A percentile compares a stretch with the other conserved stretches of the same genome.
These are phyloP conservation scores for Sinosuthora webbiana DNA, from an alignment of 2,113 vertebrate genomes.

Conservation along the genomic window DNA sequence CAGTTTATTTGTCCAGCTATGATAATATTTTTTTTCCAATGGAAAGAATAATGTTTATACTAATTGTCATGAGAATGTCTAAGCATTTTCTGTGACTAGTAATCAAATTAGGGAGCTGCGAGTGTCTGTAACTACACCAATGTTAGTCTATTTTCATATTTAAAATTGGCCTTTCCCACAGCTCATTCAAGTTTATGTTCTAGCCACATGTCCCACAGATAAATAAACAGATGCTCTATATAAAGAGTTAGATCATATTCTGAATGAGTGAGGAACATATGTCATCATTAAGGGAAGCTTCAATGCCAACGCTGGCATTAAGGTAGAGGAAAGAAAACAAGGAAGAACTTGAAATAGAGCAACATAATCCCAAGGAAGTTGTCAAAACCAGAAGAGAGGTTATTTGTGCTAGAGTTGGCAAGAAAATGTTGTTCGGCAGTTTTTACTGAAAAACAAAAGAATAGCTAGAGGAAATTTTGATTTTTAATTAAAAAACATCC, in stretches of 20 bases:
- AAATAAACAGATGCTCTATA: constrained; percentile 70
- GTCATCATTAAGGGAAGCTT: constrained; percentile 63
- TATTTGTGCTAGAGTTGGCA: constrained; percentile 50
- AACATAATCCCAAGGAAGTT: constrained; percentile 59
- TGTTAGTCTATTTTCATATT: constrained; percentile 58
- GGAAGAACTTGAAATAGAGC: constrained; percentile 55
- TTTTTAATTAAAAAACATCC: constrained; percentile 25
- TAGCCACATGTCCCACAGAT: constrained; percentile 69
- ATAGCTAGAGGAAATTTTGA: neutral
- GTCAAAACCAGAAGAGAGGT: constrained; percentile 51
- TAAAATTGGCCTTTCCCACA: constrained; percentile 66
- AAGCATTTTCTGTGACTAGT: constrained; percentile 42
- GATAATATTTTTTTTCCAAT: constrained; percentile 20
- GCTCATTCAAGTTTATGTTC: constrained; percentile 68
- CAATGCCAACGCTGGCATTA: constrained; percentile 39
- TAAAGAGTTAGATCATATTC: constrained; percentile 68
- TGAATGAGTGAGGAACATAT: constrained; percentile 67
- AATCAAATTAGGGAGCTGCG: constrained; percentile 11
- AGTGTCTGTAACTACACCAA: constrained; percentile 31
- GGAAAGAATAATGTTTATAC: constrained; percentile 42
- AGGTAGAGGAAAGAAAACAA: constrained; percentile 62
- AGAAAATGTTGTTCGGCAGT: constrained; percentile 4
- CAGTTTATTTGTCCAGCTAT: constrained; percentile 45
- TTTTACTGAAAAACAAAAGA: constrained; percentile 37
- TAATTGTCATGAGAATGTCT: constrained; percentile 12